phyloP scores from a whole-genome alignment of 2,888 invertebrate genomes.

The Apodemia duryi region DNA sequence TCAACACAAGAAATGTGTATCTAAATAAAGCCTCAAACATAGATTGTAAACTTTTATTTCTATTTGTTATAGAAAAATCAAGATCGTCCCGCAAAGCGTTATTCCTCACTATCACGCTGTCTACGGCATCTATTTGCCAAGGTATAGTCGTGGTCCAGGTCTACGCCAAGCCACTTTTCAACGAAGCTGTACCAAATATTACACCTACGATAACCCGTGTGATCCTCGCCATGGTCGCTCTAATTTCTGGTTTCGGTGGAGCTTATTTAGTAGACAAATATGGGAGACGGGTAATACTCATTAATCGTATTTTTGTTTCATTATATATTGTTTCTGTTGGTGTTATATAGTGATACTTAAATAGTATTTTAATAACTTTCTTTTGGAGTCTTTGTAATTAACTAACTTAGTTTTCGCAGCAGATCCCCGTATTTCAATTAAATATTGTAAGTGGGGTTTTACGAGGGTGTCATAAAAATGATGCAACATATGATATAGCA shows the following conservation, averaged over 20 bases:
- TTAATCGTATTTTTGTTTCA: no score
- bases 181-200: slow-evolving; percentile 47
- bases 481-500: no score
- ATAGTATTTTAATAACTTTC: no score
- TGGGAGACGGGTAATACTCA: slow-evolving; percentile 50
- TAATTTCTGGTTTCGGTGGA: slow-evolving; percentile 43
- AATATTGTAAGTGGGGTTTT: no score
- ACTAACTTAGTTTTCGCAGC: no score
- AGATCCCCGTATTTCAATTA: no score
- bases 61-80: slow-evolving; percentile 46
- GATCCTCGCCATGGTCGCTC: slow-evolving; percentile 42
- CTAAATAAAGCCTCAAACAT: no score
- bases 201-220: slow-evolving; percentile 50
- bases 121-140: slow-evolving; percentile 51
- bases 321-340: not conserved
- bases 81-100: slow-evolving; percentile 48
- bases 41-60: no score
- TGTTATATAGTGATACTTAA: not conserved
- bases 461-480: no score
- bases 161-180: slow-evolving; percentile 56
- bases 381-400: no score
- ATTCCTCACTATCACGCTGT: slow-evolving; percentile 38
- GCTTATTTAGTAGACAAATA: slow-evolving; percentile 50
- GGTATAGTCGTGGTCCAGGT: slow-evolving; percentile 56
- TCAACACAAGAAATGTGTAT: no score